A percentile compares a stretch with the other conserved stretches of the same genome.
Conservation (phyloP, 1,140 invertebrate genomes). For the Zaprionus camerounensis region DNA sequence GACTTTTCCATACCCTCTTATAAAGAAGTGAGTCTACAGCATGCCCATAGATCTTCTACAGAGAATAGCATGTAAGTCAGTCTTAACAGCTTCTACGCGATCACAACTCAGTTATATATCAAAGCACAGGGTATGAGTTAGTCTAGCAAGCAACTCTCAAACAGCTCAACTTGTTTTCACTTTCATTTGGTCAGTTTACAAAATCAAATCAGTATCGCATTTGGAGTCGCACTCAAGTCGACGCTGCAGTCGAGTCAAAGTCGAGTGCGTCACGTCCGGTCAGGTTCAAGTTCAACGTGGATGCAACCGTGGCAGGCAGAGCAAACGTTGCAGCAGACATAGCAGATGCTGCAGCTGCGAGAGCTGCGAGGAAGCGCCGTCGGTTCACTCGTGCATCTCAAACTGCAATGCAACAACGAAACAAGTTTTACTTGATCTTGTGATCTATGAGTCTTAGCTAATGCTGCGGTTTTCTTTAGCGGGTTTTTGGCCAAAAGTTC, state of each 20-base stretch:
- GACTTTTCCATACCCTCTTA: too few relatives aligned
- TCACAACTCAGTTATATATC: background rate
- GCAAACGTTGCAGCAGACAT: conserved; percentile 23
- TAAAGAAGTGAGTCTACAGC: too few relatives aligned
- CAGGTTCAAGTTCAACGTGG: conserved; percentile 76
- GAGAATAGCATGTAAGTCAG: too few relatives aligned
- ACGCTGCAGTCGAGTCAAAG: background rate
- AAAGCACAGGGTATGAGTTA: conserved; percentile 1
- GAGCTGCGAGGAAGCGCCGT: conserved; percentile 53
- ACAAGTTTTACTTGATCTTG: conserved; percentile 63
- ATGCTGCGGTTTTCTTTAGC: conserved; percentile 24
- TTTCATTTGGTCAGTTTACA: conserved; percentile 56
- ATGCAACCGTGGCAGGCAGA: conserved; percentile 25
- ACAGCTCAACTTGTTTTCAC: conserved; percentile 52
- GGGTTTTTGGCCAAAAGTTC: conserved; percentile 11
- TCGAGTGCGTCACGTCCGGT: conserved; percentile 56
- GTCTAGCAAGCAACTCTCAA: background rate
- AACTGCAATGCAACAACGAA: conserved; percentile 37
- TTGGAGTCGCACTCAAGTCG: background rate
- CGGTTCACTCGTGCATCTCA: conserved; percentile 33
- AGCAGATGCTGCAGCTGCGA: conserved; percentile 3
- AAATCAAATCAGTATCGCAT: conserved; percentile 30
- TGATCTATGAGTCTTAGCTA: conserved; percentile 14
- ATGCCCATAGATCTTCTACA: too few relatives aligned
- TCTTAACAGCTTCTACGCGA: too few relatives aligned